phyloP scores from a whole-genome alignment of 1,140 invertebrate genomes.

The Panagrolaimus sp. region DNA sequence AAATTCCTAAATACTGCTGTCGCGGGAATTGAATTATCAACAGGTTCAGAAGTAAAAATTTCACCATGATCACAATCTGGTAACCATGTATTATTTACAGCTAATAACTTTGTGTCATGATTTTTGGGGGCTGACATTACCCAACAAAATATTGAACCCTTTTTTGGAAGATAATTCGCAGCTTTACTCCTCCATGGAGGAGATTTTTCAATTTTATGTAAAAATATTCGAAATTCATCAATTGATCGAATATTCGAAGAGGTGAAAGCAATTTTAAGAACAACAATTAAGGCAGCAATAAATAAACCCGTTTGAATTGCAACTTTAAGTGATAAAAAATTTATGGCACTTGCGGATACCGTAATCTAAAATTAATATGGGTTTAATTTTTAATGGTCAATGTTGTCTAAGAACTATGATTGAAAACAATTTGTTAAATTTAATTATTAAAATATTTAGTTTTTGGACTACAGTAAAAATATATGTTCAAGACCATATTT shows the following conservation, averaged over 20 bases:
- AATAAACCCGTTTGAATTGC: background rate
- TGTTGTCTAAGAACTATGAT: no score
- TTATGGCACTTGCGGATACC: background rate
- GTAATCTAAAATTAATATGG: no score
- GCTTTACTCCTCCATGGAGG: background rate
- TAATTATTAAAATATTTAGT: no score
- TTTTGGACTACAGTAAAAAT: no score
- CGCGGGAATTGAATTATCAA: constrained; percentile 3
- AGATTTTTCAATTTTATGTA: background rate
- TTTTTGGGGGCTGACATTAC: background rate
- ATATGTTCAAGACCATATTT: no score
- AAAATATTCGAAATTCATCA: background rate
- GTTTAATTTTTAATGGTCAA: no score
- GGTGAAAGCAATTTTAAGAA: background rate
- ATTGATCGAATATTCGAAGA: background rate
- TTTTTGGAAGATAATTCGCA: background rate
- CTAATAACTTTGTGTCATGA: background rate
- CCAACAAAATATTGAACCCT: constrained; percentile 2
- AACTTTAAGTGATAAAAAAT: background rate
- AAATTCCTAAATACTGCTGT: constrained; percentile 3
- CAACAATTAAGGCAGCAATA: background rate
- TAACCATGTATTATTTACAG: constrained; percentile 6
- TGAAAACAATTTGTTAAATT: no score
- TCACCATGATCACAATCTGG: constrained; percentile 10
- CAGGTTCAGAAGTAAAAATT: background rate